Evolutionary conservation across 2,888 invertebrate species (phyloP), one percentile per base, ranked within the genome.

Genomic region (Tetranychus truncatus): DNA sequence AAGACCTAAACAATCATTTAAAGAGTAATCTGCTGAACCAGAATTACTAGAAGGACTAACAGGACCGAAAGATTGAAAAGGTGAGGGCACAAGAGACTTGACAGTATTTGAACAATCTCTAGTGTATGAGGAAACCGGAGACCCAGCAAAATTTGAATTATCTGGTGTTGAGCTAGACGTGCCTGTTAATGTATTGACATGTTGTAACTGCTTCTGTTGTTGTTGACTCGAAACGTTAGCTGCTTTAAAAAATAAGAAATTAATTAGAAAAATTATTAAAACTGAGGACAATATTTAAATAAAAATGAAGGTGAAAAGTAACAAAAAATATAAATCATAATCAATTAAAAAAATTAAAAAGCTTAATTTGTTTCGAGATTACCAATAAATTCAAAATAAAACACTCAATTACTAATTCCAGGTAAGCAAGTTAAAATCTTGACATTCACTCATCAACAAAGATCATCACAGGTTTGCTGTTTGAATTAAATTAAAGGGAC

Each of bases 1-100:
- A 44, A 76, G 45, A 34, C 74, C 71, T 21, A 76, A 55, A 71
- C 76, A 76, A 45, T 76, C 76, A 65, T 76, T 76, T n/a, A 76
- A 46, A 55, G 55, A 15, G 55, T 15, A 55, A 55, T 55, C 55
- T 55, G 21, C 9, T 20, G 69, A 24, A 18, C 21, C 69, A 24
- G n/a, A 11, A 69, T 69, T 69, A 24, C 21, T 69, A 69, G 69
- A 69, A 7, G 69, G 69, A 24, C 69, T 69, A 20, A 69, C n/a
- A 24, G 69, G 21, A 2, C 15, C n/a, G 9, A 24, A 69, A 69
- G 21, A 11, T n/a, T 20, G 21, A n/a, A 69, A 69, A 69, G 69
- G 69, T 24, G n/a, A 9, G 21, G 69, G n/a, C 9, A 24, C n/a
- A 24, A 11, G n/a, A 69, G 69, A 15, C 55, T 34, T 34, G 34